Conservation (phyloP, 2,113 vertebrate genomes). For the Nyctereutes procyonoides region DNA sequence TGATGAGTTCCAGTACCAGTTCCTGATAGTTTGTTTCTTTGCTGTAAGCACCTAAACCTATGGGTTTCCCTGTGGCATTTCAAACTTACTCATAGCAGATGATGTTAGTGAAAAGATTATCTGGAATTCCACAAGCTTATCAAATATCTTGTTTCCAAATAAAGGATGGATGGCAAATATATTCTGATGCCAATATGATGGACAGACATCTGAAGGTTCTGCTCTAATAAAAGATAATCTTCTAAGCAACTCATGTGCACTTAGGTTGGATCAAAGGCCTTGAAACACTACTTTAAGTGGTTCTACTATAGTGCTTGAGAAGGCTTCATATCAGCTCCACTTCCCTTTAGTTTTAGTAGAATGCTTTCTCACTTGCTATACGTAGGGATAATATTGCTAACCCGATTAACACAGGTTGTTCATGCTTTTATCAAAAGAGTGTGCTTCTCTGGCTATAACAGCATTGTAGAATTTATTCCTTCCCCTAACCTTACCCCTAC, state of each 20-base stretch:
- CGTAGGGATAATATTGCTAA: background rate
- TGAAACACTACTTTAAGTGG: background rate
- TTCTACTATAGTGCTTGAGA: background rate
- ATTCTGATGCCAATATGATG: background rate
- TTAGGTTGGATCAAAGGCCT: background rate
- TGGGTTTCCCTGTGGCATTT: background rate
- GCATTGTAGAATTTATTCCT: background rate
- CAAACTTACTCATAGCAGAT: background rate
- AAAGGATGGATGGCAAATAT: background rate
- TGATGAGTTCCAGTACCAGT: background rate
- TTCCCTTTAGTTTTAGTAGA: background rate
- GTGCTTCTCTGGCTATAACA: background rate
- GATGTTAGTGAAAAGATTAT: background rate
- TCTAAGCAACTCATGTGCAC: background rate
- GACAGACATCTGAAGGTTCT: background rate
- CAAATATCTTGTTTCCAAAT: background rate
- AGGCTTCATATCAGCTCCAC: background rate
- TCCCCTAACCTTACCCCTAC: fast-evolving
- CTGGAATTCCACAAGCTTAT: background rate
- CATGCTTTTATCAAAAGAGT: background rate
- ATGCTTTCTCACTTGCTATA: background rate
- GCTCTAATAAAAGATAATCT: background rate
- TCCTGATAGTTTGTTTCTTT: background rate
- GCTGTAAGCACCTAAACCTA: background rate
- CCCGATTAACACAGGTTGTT: background rate